Conservation (phyloP, 2,113 vertebrate species). For the Phyllostomus discolor region DNA sequence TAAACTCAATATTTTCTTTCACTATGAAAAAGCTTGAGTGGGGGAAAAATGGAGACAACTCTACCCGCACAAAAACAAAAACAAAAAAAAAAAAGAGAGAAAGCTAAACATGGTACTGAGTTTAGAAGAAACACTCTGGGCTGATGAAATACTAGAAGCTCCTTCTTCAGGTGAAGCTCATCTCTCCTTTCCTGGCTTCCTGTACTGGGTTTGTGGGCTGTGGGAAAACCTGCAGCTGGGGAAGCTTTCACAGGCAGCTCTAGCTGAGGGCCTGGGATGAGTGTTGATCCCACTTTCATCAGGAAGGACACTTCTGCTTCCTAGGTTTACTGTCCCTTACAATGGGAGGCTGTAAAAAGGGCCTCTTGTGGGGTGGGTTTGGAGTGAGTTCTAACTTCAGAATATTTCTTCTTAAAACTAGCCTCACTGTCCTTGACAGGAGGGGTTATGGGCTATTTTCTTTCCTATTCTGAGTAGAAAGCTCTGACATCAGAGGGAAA, state of each 20-base stretch:
- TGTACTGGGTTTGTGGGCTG: neutral
- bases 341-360: neutral
- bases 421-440: neutral
- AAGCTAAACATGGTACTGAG: neutral
- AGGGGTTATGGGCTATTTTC: neutral
- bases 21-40: neutral
- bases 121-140: neutral
- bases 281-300: neutral
- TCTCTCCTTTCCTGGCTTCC: neutral
- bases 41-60: no score
- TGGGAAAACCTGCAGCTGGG: neutral
- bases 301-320: neutral
- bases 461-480: neutral
- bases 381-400: no score
- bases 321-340: accelerated
- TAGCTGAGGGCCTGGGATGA: no score
- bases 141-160: neutral
- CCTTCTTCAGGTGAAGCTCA: neutral
- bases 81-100: neutral
- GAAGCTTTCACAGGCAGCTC: neutral
- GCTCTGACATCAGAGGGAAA: neutral
- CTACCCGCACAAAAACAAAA: no score
- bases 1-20: neutral
- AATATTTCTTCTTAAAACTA: neutral
- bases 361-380: neutral